Conservation (phyloP, 1,140 invertebrate species). For the Scaptomyza montana region DNA sequence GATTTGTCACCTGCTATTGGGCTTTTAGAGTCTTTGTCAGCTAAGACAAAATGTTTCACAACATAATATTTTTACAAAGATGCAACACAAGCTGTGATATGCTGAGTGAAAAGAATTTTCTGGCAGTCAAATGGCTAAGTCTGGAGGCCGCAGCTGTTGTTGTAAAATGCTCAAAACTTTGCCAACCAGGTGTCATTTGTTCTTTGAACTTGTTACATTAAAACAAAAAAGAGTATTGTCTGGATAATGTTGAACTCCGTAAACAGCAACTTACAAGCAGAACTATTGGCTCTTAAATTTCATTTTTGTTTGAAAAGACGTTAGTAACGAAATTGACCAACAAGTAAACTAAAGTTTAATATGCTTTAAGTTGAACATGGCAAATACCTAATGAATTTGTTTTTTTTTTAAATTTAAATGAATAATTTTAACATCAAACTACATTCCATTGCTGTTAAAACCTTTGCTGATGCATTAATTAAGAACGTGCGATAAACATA, state of each 20-base stretch:
- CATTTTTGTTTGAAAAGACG: too few species aligned
- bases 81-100: conserved; percentile 36
- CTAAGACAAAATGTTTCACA: conserved; percentile 41
- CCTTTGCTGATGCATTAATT: conserved; percentile 1
- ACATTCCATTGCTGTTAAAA: neutral
- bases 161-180: conserved; percentile 62
- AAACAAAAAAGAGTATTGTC: neutral
- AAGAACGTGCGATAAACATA: conserved; percentile 2
- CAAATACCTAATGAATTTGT: too few species aligned
- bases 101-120: conserved; percentile 21
- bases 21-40: conserved; percentile 30
- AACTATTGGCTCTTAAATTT: too few species aligned
- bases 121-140: conserved; percentile 33
- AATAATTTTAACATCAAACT: conserved; percentile 14
- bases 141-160: conserved; percentile 49
- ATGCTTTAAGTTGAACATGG: too few species aligned
- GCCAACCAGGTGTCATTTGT: conserved; percentile 27
- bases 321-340: too few species aligned
- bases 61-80: conserved; percentile 19
- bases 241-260: neutral
- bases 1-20: neutral
- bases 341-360: too few species aligned
- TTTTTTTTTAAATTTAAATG: too few species aligned
- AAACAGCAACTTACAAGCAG: neutral
- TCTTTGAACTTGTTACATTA: neutral